These are phyloP conservation scores for Garra rufa DNA, from an alignment of 2,113 vertebrate genomes.

Conservation along the genomic window DNA sequence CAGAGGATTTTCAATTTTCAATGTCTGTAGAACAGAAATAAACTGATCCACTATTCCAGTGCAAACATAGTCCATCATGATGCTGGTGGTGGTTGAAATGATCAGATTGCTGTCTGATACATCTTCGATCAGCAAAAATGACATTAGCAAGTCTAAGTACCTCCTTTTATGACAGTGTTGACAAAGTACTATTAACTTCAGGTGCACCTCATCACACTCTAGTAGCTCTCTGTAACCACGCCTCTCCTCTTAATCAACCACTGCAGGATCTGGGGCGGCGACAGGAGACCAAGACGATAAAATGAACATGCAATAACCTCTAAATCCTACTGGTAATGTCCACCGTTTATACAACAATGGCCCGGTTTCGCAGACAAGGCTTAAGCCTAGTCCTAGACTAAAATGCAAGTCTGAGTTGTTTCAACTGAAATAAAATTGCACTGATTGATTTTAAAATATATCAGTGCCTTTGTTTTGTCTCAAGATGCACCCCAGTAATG, in stretches of 20 bases:
- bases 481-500: too few species aligned
- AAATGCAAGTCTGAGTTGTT: too few species aligned
- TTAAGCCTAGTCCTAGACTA: too few species aligned
- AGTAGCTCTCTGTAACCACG: not conserved
- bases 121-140: not conserved
- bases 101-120: not conserved
- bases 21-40: not conserved
- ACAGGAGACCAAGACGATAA: not conserved
- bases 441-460: too few species aligned
- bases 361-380: too few species aligned
- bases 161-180: not conserved
- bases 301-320: not conserved
- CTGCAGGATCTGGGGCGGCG: not conserved
- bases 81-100: not conserved
- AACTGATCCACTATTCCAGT: not conserved
- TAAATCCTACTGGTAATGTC: not conserved
- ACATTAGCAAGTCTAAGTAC: constrained; percentile 8
- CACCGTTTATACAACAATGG: not conserved
- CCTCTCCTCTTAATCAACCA: not conserved
- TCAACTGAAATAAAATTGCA: too few species aligned
- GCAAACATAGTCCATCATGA: not conserved
- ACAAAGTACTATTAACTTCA: constrained; percentile 1
- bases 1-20: too few species aligned
- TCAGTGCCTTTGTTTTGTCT: too few species aligned
- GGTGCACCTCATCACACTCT: not conserved